These are phyloP conservation scores for Synchiropus splendidus DNA, from an alignment of 2,113 vertebrate genomes.

Conservation along the genomic window DNA sequence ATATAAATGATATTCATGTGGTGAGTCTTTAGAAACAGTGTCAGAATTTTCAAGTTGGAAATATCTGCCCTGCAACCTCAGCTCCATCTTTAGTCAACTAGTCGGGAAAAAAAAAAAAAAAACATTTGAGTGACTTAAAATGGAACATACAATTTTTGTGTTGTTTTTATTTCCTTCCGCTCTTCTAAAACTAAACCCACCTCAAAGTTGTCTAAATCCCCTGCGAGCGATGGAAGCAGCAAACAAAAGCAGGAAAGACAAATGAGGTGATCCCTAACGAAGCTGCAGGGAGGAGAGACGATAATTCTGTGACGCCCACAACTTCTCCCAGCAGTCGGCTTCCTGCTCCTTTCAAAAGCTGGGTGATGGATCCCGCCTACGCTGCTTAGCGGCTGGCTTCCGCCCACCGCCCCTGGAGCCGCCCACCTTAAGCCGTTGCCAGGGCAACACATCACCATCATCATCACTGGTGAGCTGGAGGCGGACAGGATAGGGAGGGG, in stretches of 20 bases:
- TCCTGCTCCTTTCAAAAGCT: constrained; percentile 56
- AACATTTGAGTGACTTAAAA: too few species aligned
- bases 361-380: constrained; percentile 63
- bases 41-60: too few species aligned
- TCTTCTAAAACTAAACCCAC: too few species aligned
- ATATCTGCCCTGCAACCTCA: too few species aligned
- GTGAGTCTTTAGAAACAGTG: too few species aligned
- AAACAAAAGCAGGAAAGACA: constrained; percentile 36
- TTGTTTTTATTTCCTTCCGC: too few species aligned
- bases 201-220: constrained; percentile 17
- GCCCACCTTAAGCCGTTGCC: constrained; percentile 58
- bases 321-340: constrained; percentile 53
- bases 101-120: too few species aligned
- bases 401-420: constrained; percentile 61
- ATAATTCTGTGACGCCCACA: constrained; percentile 61
- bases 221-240: constrained; percentile 5
- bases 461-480: constrained; percentile 38
- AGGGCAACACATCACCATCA: constrained; percentile 58
- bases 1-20: too few species aligned
- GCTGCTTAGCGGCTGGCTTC: constrained; percentile 60
- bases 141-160: too few species aligned
- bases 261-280: constrained; percentile 44
- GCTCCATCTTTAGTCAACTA: too few species aligned
- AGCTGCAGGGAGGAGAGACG: constrained; percentile 54
- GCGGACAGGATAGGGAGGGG: constrained; percentile 25